Conservation (phyloP, 2,888 invertebrate species). For the Orchesellides sinensis region DNA sequence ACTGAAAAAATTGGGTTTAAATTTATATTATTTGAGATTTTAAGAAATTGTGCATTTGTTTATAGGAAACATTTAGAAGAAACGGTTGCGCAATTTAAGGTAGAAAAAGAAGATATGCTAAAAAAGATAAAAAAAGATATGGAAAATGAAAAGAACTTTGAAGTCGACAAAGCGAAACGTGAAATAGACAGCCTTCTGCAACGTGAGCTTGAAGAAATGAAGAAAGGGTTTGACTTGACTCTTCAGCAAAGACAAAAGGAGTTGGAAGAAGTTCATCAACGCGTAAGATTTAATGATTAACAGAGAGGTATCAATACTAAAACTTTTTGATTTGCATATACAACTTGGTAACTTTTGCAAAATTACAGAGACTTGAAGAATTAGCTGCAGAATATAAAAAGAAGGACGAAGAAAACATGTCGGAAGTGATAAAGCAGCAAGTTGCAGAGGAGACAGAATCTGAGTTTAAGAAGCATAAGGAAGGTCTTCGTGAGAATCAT, state of each 20-base stretch:
- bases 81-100: conserved; percentile 56
- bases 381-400: conserved; percentile 12
- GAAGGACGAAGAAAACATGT: conserved; percentile 19
- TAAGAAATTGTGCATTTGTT: neutral
- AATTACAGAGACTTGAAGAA: conserved; percentile 10
- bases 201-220: conserved; percentile 80
- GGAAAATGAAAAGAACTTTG: conserved; percentile 54
- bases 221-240: conserved; percentile 78
- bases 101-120: conserved; percentile 67
- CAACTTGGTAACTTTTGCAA: neutral
- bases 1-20: neutral
- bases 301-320: neutral
- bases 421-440: conserved; percentile 28
- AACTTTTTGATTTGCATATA: too few relatives aligned
- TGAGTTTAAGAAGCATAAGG: conserved; percentile 61
- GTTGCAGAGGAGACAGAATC: conserved; percentile 26
- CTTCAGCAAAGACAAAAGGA: conserved; percentile 71
- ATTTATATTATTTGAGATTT: neutral
- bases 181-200: conserved; percentile 62
- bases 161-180: conserved; percentile 63
- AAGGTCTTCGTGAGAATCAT: conserved; percentile 51
- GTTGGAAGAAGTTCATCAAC: conserved; percentile 59
- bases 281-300: conserved; percentile 15
- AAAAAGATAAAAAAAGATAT: conserved; percentile 50
- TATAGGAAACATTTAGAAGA: conserved; percentile 65